Evolutionary conservation across 2,888 invertebrate genomes (phyloP).

Genomic region (Cephus sareptanus): DNA sequence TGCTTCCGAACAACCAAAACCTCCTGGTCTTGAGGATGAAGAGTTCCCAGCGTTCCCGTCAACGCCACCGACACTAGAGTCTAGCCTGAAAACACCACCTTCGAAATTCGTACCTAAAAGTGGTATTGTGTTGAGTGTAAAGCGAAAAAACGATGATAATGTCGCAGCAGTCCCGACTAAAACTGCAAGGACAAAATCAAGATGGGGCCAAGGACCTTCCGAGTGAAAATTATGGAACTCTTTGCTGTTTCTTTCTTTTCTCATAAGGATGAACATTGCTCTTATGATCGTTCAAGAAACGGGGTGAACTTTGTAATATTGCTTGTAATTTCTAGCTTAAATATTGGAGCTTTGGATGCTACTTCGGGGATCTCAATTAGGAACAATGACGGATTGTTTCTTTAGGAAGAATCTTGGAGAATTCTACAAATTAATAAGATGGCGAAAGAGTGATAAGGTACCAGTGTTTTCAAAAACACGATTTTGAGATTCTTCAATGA

Average conservation of each 20-base stretch:
- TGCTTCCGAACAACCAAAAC: slow-evolving; percentile 53
- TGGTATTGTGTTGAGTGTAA: slow-evolving; percentile 53
- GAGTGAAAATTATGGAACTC: slow-evolving; percentile 33
- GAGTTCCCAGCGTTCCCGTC: slow-evolving; percentile 49
- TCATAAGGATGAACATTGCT: not conserved
- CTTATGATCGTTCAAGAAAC: not conserved
- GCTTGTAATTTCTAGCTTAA: not conserved
- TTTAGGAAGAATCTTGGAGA: not conserved
- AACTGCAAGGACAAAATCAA: slow-evolving; percentile 51
- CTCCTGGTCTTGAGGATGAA: slow-evolving; percentile 58
- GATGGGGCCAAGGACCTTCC: slow-evolving; percentile 59
- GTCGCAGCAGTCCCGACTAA: slow-evolving; percentile 36
- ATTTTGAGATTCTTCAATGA: not conserved
- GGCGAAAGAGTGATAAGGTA: not conserved
- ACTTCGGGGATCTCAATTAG: not conserved
- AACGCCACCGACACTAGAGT: slow-evolving; percentile 31
- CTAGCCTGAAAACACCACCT: slow-evolving; percentile 16
- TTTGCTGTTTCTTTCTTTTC: slow-evolving; percentile 1
- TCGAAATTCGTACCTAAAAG: slow-evolving; percentile 50
- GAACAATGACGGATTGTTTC: not conserved
- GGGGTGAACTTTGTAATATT: not conserved
- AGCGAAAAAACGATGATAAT: slow-evolving; percentile 47
- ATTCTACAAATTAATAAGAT: too few relatives aligned
- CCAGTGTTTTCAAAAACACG: not conserved
- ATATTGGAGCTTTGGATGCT: slow-evolving; percentile 10